Conservation (phyloP, 2,888 invertebrate species). For the Troides helena region DNA sequence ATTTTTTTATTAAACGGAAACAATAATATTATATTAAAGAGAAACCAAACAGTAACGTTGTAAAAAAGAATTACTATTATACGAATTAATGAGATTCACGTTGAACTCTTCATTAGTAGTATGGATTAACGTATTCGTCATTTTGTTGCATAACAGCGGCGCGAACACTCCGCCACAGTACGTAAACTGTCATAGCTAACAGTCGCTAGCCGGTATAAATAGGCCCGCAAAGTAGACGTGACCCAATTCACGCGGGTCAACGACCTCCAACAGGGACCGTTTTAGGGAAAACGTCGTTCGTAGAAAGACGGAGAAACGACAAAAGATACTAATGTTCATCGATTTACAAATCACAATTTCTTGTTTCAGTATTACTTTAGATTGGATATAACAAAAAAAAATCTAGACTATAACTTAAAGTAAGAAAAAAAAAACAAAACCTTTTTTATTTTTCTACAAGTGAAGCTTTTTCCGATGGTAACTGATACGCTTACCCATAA, state of each 20-base stretch:
- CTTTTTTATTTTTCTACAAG: too few relatives aligned
- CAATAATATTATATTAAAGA: too few relatives aligned
- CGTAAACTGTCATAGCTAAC: slow-evolving; percentile 45
- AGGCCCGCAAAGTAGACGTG: slow-evolving; percentile 51
- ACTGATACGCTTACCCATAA: too few relatives aligned
- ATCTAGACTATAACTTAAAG: too few relatives aligned
- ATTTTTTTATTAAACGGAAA: too few relatives aligned
- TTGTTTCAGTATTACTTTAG: neutral
- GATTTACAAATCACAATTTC: neutral
- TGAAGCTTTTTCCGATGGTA: too few relatives aligned
- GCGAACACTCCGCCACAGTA: slow-evolving; percentile 16
- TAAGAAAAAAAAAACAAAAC: too few relatives aligned
- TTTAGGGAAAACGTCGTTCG: slow-evolving; percentile 38
- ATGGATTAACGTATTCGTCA: neutral
- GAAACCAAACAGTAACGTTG: too few relatives aligned
- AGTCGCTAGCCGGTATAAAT: slow-evolving; percentile 49
- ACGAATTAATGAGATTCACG: too few relatives aligned
- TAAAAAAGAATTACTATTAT: too few relatives aligned
- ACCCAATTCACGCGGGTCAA: slow-evolving; percentile 52
- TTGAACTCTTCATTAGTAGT: too few relatives aligned
- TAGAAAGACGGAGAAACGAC: slow-evolving; percentile 8
- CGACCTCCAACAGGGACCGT: slow-evolving; percentile 45
- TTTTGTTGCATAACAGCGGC: slow-evolving; percentile 10
- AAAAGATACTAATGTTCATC: slow-evolving; percentile 9
- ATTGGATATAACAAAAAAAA: too few relatives aligned